Evolutionary conservation across 2,113 vertebrate genomes (phyloP), one percentile per base, ranked within the genome.

Genomic region (Callipepla californica): DNA sequence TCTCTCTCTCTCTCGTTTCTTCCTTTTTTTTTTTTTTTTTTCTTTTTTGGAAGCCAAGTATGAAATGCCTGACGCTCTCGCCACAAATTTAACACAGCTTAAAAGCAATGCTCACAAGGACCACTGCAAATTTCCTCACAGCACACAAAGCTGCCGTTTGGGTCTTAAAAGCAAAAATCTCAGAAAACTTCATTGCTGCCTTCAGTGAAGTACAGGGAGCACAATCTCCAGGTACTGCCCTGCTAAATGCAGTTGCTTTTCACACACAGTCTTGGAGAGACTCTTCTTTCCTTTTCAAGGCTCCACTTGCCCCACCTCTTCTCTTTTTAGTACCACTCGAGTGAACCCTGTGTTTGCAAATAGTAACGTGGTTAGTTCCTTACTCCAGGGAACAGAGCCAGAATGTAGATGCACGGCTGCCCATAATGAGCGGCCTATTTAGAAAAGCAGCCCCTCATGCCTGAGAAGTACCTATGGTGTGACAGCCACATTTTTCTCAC

Each of bases 61-160:
- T 98, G 98, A 99, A 99, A 99, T 99, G 98, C 98, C 98, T 98
- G 97, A 98, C 98, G 98, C 97, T 91, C 97, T 93, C 79, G 96
- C 97, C 98, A 98, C 98, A 97, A 98, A 98, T 98, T 97, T 98
- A 98, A 96, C 98, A 97, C 97, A 97, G 98, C 93, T 96, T 91
- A 95, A 96, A 96, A 97, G 83, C 81, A 92, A 63, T 13, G 74
- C 80, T 95, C 42, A 1, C 72, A 83, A 89, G 61, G 90, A 93
- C 94, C 83, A 74, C 85, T 51, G 93, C 80, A 55, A 87, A 86
- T 88, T 90, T 91, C 75, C 20, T 66, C 7, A 11, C 36, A 63
- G 63, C 34, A 55, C 77, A 30, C 34, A 92, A 91, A 88, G 73
- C 25, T 53, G 63, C 28, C 2, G 3, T 87, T 95, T 72, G 88